A percentile compares a stretch with the other conserved stretches of the same genome.
Evolutionary conservation across 1,140 invertebrate species (phyloP).

Genomic region (Dysdera silvatica): DNA sequence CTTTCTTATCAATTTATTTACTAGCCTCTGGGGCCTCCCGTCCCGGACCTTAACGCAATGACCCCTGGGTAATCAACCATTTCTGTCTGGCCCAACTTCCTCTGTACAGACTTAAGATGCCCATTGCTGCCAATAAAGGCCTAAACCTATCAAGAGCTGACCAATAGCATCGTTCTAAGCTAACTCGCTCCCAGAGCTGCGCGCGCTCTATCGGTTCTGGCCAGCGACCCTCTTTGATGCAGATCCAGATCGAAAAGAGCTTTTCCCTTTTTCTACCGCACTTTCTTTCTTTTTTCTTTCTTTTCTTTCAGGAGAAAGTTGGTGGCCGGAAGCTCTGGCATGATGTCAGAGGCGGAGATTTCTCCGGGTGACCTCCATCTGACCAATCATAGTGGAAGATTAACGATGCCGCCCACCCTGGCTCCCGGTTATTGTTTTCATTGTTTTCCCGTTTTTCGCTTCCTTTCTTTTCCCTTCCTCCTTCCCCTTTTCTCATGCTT

Average conservation of each 20-base stretch:
- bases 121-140: conserved; percentile 29
- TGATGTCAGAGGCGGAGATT: no score
- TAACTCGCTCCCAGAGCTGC: conserved; percentile 17
- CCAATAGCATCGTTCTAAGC: conserved; percentile 22
- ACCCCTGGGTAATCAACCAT: conserved; percentile 29
- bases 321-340: no score
- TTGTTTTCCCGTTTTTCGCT: no score
- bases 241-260: conserved; percentile 10
- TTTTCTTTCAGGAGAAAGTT: no score
- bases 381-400: no score
- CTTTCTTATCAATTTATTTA: conserved; percentile 32
- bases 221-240: conserved; percentile 13
- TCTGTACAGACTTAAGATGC: conserved; percentile 28
- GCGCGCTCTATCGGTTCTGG: not conserved
- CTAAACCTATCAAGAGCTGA: conserved; percentile 23
- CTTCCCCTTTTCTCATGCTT: no score
- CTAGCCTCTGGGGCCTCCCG: conserved; percentile 17
- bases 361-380: no score
- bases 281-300: no score
- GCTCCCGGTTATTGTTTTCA: no score
- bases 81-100: conserved; percentile 28
- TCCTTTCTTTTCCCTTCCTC: no score
- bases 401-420: no score
- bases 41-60: conserved; percentile 28
- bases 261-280: conserved; percentile 3